Base-by-base conservation (phyloP, 92 coral and sea anemone genomes). In the Palythoa caribaeorum region DNA sequence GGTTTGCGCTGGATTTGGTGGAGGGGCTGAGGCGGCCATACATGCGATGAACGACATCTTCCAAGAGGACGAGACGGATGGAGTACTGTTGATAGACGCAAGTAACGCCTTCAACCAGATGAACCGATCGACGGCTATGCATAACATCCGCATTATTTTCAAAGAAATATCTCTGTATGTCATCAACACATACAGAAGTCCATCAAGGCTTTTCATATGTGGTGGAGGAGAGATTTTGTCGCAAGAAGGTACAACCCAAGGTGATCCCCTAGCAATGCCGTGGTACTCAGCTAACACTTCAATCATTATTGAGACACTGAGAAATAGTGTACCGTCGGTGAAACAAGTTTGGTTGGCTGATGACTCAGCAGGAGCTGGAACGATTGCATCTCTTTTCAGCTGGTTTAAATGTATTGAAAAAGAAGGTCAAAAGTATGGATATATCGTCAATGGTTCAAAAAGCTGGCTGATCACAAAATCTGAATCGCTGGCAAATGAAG, bases 391-490 rank as follows among this genome's bases (percentile, higher is more conserved):
- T 28, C 28, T 28, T 28, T 28, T 28, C 28, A 28, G 28, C 28
- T 28, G 28, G 28, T 28, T 28, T 28, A 28, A 28, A 28, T 28
- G 28, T 28, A 28, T 28, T 28, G 28, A 28, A 28, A 28, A 28
- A 28, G 28, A 28, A 28, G 28, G 28, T 28, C 28, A 69, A 74
- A 89, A 83, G 74, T 89, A 48, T 48, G 94, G 90, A 7, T 92
- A 92, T 60, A 38, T 83, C n/a, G 91, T 91, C 11, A 88, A 88
- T 37, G 94, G 94, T 7, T 40, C 80, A n/a, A 88, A 88, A 83
- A 88, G 88, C 88, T 81, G 91, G 87, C 74, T 88, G 39, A 88
- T 88, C 6, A 81, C 83, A n/a, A 81, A 88, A 75, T 39, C 87
- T 53, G 47, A 73, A 37, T 87, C 59, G 19, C 77, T 20, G 55